These are phyloP conservation scores for Strigops habroptila DNA, from an alignment of 2,113 vertebrate species.

Conservation along the genomic window DNA sequence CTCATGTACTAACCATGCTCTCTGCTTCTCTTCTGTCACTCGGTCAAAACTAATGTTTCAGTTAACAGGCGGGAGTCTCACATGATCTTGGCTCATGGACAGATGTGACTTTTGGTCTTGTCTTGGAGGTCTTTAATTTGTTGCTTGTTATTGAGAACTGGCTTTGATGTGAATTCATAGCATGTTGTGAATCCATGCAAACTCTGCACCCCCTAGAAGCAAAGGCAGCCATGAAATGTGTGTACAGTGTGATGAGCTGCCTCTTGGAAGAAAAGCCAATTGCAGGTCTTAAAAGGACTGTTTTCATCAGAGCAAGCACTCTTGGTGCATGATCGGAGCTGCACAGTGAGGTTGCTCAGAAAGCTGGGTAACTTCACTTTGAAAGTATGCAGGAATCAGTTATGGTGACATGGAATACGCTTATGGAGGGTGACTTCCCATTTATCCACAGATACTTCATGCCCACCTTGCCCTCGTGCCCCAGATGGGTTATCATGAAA, in stretches of 20 bases:
- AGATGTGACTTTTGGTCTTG: not conserved
- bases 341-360: not conserved
- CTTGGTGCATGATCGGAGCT: not conserved
- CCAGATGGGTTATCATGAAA: not conserved
- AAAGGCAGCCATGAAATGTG: not conserved
- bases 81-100: not conserved
- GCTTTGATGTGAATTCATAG: not conserved
- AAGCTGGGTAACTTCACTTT: not conserved
- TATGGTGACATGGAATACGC: not conserved
- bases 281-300: fast-evolving
- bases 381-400: not conserved
- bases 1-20: not conserved
- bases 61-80: not conserved
- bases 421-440: not conserved
- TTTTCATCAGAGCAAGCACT: not conserved
- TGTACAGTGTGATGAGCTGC: not conserved
- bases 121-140: not conserved
- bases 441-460: not conserved
- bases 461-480: not conserved
- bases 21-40: not conserved
- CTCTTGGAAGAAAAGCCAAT: not conserved
- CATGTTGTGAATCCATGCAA: not conserved
- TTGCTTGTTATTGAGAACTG: not conserved
- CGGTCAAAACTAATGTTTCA: not conserved
- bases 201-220: not conserved